Evolutionary conservation across 2,888 invertebrate species (phyloP).

Genomic region (Macrosiphum euphorbiae): DNA sequence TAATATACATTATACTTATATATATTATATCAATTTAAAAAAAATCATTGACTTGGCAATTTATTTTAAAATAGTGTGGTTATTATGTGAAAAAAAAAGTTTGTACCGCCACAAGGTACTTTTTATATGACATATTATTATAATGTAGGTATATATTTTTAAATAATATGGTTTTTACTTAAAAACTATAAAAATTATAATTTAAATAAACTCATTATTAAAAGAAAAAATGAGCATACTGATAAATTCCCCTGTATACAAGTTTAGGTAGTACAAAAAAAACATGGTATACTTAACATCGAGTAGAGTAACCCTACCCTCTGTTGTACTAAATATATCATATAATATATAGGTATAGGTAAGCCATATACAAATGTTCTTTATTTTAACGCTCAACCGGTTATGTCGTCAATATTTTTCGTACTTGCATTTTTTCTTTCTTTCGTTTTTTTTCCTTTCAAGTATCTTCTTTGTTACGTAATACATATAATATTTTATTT

Average conservation of each 20-base stretch:
- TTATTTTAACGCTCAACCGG: slow-evolving; percentile 39
- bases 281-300: not conserved
- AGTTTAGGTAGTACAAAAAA: not conserved
- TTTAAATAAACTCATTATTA: not conserved
- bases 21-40: not conserved
- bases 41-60: not conserved
- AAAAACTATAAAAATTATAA: not conserved
- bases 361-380: not conserved
- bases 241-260: not conserved
- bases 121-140: too few species aligned
- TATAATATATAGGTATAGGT: not conserved
- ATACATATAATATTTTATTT: slow-evolving; percentile 21
- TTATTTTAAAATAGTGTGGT: not conserved
- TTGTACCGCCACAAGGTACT: not conserved
- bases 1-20: not conserved
- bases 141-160: not conserved
- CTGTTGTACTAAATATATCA: not conserved
- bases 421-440: not conserved
- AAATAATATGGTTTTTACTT: not conserved
- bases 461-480: slow-evolving; percentile 2
- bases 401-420: slow-evolving; percentile 55
- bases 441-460: not conserved
- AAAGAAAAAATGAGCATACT: not conserved
- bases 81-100: not conserved
- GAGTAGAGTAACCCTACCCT: not conserved